phyloP scores from a whole-genome alignment of 2,113 vertebrate species.

The Rhynchomys soricoides region DNA sequence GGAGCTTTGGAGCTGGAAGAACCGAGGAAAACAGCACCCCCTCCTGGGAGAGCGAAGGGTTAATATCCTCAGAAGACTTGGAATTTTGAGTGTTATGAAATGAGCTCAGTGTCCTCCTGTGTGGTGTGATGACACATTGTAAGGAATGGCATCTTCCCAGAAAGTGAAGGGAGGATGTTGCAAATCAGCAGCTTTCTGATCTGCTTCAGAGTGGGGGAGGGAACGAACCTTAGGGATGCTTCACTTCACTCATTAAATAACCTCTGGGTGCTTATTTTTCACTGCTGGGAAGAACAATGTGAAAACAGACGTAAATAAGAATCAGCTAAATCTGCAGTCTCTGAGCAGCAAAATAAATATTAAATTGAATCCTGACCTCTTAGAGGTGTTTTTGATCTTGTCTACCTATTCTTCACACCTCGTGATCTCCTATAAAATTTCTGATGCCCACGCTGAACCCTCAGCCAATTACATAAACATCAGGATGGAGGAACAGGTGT shows the following conservation, averaged over 20 bases:
- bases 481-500: neutral
- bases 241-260: neutral
- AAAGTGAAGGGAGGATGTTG: slow-evolving; percentile 39
- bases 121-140: slow-evolving; percentile 1
- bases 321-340: neutral
- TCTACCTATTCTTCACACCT: neutral
- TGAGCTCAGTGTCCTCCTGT: slow-evolving; percentile 12
- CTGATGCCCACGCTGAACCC: neutral
- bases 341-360: slow-evolving; percentile 5
- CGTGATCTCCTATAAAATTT: neutral
- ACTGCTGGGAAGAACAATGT: slow-evolving; percentile 5
- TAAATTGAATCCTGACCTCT: slow-evolving; percentile 9
- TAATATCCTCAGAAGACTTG: neutral
- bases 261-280: neutral
- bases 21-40: neutral
- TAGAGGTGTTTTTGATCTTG: neutral
- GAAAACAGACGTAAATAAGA: neutral
- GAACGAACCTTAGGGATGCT: neutral
- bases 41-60: neutral
- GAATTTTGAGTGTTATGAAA: slow-evolving; percentile 41
- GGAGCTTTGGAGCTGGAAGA: neutral
- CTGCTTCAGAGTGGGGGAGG: neutral
- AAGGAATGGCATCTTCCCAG: slow-evolving; percentile 18
- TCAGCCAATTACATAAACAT: neutral
- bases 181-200: neutral